Evolutionary conservation across 1,140 invertebrate species (phyloP).

Genomic region (Penaeus vannamei): DNA sequence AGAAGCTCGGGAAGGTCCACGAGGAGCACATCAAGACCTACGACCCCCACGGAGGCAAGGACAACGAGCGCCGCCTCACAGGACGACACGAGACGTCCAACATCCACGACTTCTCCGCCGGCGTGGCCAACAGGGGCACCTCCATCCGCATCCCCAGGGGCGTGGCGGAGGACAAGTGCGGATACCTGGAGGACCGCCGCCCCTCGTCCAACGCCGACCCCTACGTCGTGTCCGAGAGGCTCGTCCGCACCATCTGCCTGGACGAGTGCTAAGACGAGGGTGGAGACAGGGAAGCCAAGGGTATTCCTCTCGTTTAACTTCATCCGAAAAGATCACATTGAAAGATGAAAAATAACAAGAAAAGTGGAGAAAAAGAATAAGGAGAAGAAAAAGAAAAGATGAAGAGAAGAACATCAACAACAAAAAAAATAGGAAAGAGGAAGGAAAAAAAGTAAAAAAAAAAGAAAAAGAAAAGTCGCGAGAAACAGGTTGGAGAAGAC

Average conservation of each 20-base stretch:
- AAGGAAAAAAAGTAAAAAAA: too few species aligned
- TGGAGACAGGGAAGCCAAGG: too few species aligned
- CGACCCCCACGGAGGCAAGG: neutral
- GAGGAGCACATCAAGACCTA: neutral
- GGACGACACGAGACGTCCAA: neutral
- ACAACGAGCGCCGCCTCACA: conserved; percentile 1
- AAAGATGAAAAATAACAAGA: too few species aligned
- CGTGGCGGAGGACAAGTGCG: neutral
- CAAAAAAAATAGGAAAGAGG: too few species aligned
- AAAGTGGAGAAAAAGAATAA: too few species aligned
- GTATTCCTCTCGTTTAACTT: too few species aligned
- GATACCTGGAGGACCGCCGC: conserved; percentile 1
- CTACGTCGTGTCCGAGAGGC: neutral
- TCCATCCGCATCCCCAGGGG: conserved; percentile 2
- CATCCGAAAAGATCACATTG: too few species aligned
- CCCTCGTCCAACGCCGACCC: conserved; percentile 9
- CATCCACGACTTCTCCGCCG: neutral
- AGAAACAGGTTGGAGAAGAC: too few species aligned
- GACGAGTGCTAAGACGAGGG: neutral
- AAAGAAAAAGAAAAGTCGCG: too few species aligned
- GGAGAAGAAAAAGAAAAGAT: too few species aligned
- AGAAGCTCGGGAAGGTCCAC: neutral
- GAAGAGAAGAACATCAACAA: too few species aligned
- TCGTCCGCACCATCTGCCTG: conserved; percentile 2
- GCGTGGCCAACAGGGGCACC: neutral